These are phyloP conservation scores for Oceanites oceanicus DNA, from an alignment of 2,113 vertebrate genomes.

Conservation along the genomic window DNA sequence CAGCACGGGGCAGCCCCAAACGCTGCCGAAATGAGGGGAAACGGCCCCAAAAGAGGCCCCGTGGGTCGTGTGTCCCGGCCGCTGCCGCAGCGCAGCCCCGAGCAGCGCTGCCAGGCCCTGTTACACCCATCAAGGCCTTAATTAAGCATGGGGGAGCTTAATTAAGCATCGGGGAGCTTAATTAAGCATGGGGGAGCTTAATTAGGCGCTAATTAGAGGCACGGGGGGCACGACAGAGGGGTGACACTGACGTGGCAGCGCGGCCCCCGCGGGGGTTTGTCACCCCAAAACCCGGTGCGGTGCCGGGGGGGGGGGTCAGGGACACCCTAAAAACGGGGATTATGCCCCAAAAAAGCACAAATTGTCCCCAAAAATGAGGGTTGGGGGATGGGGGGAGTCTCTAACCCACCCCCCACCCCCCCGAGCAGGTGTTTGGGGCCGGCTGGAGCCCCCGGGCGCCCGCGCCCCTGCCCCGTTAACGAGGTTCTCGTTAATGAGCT, in stretches of 20 bases:
- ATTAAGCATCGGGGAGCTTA: neutral
- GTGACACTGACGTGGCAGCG: rapidly evolving
- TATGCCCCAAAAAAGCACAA: neutral
- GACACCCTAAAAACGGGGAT: rapidly evolving
- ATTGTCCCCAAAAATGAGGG: neutral
- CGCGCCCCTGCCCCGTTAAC: too few relatives aligned
- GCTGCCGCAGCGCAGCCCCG: neutral
- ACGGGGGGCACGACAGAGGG: neutral
- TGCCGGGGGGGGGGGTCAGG: rapidly evolving
- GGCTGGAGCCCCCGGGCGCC: too few relatives aligned
- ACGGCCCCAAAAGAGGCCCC: neutral
- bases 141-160: neutral
- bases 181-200: neutral
- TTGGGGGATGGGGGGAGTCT: too few relatives aligned
- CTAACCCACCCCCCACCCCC: too few relatives aligned
- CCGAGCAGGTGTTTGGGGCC: too few relatives aligned
- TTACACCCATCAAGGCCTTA: neutral
- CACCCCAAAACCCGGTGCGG: neutral
- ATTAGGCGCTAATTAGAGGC: neutral
- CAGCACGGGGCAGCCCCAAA: rapidly evolving
- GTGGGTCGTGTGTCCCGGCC: neutral
- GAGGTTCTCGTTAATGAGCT: neutral
- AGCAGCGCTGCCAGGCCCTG: neutral
- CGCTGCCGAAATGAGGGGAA: rapidly evolving
- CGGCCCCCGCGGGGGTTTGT: neutral